Evolutionary conservation across 1,140 invertebrate species (phyloP), one percentile per base, ranked within the genome.

Genomic region (Conopomorpha cramerella): DNA sequence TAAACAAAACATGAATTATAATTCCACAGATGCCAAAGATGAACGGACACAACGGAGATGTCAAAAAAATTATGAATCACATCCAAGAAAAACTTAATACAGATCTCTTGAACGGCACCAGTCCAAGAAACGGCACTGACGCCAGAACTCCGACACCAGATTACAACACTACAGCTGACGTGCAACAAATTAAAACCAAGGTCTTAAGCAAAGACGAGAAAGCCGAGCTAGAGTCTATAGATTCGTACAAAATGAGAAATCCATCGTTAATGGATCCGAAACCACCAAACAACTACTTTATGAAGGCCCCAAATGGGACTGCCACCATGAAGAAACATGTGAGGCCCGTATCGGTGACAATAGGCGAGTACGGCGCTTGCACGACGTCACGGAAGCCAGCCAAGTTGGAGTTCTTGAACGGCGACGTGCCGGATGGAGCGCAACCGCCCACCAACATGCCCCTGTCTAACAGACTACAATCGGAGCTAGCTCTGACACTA

Each of bases 241-340:
- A 88, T 55, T 88, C 86, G 0, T 88, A 85, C 57, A 84, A 84
- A 49, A 51, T 88, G 26, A 86, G 85, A 27, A 84, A 86, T 45
- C 81, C 83, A 0, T 63, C 60, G 3, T 73, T 77, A 23, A 58
- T 78, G 3, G 76, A 77, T 36, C 85, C 84, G 11, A 85, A 82
- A 52, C 85, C 86, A 19, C 86, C 86, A 16, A 71, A 81, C 3
- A 85, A 84, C 17, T 89, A 89, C 46, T 89, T 89, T 45, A 63
- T 78, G 17, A 70, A 63, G 55, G 72, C 76, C 12, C 66, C 65
- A 1, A 76, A 66, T 44, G 76, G 70, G 1, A 65, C 73, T 10
- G 55, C 68, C 3, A 77, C 67, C 13, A 77, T 78, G 66, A 79
- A 77, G 41, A 80, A 79, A 43, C 63, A 62, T 38, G 66, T 51